Conservation (phyloP, 2,113 vertebrate genomes). For the Vimba vimba region DNA sequence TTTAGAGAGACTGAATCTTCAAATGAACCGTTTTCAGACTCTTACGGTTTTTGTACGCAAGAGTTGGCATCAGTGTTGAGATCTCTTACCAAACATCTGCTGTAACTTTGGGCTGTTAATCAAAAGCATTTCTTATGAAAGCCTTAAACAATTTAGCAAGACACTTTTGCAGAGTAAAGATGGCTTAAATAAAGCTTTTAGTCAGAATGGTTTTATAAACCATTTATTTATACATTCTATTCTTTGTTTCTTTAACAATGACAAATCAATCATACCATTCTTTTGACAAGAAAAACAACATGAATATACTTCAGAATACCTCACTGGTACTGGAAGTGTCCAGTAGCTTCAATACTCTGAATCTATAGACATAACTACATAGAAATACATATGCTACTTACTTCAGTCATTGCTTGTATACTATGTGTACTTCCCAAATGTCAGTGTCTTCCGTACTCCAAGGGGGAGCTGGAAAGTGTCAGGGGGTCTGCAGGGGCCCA, state of each 20-base stretch:
- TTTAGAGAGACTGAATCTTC: too few species aligned
- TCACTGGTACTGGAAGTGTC: background rate
- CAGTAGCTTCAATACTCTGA: background rate
- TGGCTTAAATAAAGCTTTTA: background rate
- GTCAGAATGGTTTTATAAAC: background rate
- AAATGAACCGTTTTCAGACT: too few species aligned
- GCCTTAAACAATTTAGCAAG: background rate
- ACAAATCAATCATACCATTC: background rate
- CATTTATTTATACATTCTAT: background rate
- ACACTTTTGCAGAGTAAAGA: background rate
- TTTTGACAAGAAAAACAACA: background rate
- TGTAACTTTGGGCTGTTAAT: background rate
- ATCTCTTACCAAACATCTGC: slow-evolving; percentile 12
- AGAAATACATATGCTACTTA: slow-evolving; percentile 50
- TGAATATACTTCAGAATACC: background rate
- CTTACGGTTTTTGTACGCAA: background rate
- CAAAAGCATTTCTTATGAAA: slow-evolving; percentile 1
- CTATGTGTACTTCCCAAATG: slow-evolving; percentile 47
- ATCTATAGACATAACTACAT: background rate
- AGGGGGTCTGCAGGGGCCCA: background rate
- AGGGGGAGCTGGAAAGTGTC: slow-evolving; percentile 54
- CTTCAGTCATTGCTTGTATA: slow-evolving; percentile 77
- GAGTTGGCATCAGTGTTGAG: background rate
- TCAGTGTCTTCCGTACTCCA: slow-evolving; percentile 64
- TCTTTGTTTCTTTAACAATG: background rate